Evolutionary conservation across 1,140 invertebrate genomes (phyloP), one percentile per base, ranked within the genome.

Genomic region (Manduca sexta): DNA sequence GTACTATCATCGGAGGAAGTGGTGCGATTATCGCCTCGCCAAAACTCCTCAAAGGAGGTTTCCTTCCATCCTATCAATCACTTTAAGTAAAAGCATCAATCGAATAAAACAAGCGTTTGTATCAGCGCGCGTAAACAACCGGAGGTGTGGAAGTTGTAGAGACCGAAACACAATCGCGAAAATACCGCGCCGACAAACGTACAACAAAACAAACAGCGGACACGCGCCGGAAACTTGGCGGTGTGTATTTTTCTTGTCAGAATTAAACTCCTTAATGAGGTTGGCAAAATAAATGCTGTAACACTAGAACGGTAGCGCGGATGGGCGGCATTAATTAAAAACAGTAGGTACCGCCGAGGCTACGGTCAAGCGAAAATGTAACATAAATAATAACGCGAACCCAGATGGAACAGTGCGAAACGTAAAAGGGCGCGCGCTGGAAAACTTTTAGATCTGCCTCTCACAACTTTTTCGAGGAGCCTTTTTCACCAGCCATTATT

Each of bases 241-340:
- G 56, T 39, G 52, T 69, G 74, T 71, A 78, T 71, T 74, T 72
- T 78, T 74, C 68, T 76, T 66, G 40, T 51, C 58, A 49, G 31
- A 45, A 73, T 64, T 62, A 64, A 84, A 76, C 70, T 74, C 74
- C 73, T 69, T 84, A 84, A 84, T 77, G 80, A 84, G 76, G 64
- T 66, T 64, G 63, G 69, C 52, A 73, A 73, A 82, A 80, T 82
- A 80, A 79, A 82, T 82, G 74, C 71, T 80, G 75, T 75, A 76
- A 77, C 75, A 84, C 76, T 78, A 84, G 65, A 58, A 74, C 63
- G 69, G 72, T 70, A 73, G 47, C 62, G 57, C 56, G 53, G 61
- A 65, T 67, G 69, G 49, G 65, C 53, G 56, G 68, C 69, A 74
- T 84, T 84, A 80, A 82, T 84, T 82, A 84, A 80, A 81, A 75